Percentiles rank a stretch among this genome's conserved stretches.
Conservation (phyloP, 92 coral and sea anemone species). For the Porites evermanni region DNA sequence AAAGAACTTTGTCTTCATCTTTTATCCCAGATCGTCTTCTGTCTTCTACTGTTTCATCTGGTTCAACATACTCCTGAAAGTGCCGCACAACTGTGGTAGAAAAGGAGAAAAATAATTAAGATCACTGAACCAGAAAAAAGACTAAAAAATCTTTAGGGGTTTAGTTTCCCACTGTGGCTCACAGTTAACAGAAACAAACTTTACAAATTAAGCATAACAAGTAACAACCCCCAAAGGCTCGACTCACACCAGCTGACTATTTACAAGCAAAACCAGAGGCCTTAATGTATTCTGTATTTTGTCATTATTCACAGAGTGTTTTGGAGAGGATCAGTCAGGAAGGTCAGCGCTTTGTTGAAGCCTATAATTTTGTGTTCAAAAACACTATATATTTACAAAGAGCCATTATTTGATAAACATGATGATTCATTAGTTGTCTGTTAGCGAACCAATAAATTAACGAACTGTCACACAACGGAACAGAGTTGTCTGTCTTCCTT, state of each 20-base stretch:
- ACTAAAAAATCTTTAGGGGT: too few relatives aligned
- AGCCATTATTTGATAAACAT: background rate
- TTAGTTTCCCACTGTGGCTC: too few relatives aligned
- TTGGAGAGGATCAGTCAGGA: too few relatives aligned
- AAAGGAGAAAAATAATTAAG: background rate
- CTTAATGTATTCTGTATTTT: too few relatives aligned
- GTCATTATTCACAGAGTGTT: too few relatives aligned
- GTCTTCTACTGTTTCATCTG: slow-evolving; percentile 89
- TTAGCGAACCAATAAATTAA: background rate
- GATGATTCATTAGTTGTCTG: background rate
- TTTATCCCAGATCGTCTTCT: slow-evolving; percentile 79
- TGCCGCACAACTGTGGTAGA: slow-evolving; percentile 80
- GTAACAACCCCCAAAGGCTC: too few relatives aligned
- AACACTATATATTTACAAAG: background rate
- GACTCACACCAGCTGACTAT: too few relatives aligned
- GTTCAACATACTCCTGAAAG: slow-evolving; percentile 94
- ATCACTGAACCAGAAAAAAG: background rate
- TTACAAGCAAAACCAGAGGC: too few relatives aligned
- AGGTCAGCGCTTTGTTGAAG: too few relatives aligned
- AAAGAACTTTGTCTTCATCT: slow-evolving; percentile 90
- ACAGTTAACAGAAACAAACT: too few relatives aligned
- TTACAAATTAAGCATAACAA: too few relatives aligned
- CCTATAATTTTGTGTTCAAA: background rate
- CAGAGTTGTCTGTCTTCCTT: background rate
- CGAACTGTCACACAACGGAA: background rate